Conservation (phyloP, 2,888 invertebrate genomes). For the Bimastos eiseni region DNA sequence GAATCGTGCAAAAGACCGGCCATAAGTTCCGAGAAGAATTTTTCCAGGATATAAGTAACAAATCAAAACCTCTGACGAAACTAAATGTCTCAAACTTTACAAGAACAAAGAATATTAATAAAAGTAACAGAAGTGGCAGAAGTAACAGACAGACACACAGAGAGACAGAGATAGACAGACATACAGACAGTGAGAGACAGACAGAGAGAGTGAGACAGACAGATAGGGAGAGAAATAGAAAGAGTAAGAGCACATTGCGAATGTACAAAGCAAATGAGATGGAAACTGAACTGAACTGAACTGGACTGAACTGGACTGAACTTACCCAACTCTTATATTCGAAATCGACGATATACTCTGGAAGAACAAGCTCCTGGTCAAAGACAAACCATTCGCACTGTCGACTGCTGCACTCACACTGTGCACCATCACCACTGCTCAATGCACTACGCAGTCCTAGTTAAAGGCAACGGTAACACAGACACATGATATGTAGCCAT, state of each 20-base stretch:
- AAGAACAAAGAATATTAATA: neutral
- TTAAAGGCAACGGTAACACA: neutral
- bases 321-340: conserved; percentile 61
- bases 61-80: neutral
- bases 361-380: conserved; percentile 58
- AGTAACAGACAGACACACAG: no score
- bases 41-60: neutral
- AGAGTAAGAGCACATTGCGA: no score
- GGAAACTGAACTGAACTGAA: no score
- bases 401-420: conserved; percentile 58
- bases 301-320: no score
- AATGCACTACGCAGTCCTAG: neutral
- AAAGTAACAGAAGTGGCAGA: neutral
- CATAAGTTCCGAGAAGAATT: neutral
- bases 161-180: no score
- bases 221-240: no score
- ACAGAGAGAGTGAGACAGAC: no score
- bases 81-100: neutral
- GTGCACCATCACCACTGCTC: conserved; percentile 23
- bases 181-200: no score
- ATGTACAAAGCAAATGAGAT: no score
- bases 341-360: conserved; percentile 62
- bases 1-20: neutral
- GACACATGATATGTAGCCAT: neutral
- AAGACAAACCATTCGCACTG: conserved; percentile 63